Evolutionary conservation across 2,888 invertebrate species (phyloP).

Genomic region (Apodemia zela): DNA sequence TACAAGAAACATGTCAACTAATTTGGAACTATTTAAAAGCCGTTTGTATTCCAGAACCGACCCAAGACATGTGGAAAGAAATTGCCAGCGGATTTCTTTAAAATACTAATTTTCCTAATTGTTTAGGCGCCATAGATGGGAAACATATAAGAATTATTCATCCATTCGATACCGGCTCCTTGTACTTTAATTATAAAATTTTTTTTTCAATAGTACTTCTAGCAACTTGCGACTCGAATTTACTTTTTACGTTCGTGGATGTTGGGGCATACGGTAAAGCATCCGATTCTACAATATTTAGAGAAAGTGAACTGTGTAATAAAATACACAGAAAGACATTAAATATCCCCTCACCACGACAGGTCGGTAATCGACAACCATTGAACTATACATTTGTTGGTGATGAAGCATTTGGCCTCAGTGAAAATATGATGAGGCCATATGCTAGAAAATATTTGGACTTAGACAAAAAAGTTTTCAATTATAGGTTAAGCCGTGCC

Average conservation of each 20-base stretch:
- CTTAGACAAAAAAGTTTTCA: conserved; percentile 29
- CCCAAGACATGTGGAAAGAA: conserved; percentile 33
- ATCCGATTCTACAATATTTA: conserved; percentile 34
- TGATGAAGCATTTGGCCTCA: conserved; percentile 32
- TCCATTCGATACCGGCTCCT: conserved; percentile 31
- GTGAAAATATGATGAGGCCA: conserved; percentile 31
- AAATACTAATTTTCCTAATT: conserved; percentile 34
- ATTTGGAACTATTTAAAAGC: conserved; percentile 34
- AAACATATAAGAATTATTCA: conserved; percentile 32
- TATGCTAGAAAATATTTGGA: conserved; percentile 26
- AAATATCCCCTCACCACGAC: conserved; percentile 31
- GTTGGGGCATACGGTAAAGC: conserved; percentile 33
- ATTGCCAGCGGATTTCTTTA: conserved; percentile 33
- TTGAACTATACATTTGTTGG: conserved; percentile 32
- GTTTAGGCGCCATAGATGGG: conserved; percentile 31
- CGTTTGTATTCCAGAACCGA: conserved; percentile 34
- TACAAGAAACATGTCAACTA: conserved; percentile 36
- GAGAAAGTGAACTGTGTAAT: conserved; percentile 33
- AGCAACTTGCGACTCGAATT: conserved; percentile 34
- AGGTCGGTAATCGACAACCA: conserved; percentile 31
- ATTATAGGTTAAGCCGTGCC: conserved; percentile 27
- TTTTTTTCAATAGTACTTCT: conserved; percentile 33
- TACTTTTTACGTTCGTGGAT: conserved; percentile 36
- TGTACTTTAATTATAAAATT: conserved; percentile 32
- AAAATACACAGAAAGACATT: conserved; percentile 32